Conservation (phyloP, 2,888 invertebrate genomes). For the Eudemis profundana region DNA sequence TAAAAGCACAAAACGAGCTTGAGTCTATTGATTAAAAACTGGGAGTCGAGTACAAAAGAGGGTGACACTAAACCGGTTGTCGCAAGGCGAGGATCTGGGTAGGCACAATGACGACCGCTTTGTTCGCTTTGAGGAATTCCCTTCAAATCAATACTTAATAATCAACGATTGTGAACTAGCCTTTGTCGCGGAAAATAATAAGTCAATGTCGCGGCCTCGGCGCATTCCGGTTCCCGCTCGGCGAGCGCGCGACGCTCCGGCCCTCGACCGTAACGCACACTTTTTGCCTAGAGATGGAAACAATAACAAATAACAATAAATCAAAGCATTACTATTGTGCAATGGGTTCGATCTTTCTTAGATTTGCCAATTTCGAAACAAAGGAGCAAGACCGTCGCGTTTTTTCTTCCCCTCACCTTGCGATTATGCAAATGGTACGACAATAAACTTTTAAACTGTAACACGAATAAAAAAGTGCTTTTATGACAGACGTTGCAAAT, state of each 20-base stretch:
- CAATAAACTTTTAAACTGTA: slow-evolving; percentile 81
- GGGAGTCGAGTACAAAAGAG: slow-evolving; percentile 62
- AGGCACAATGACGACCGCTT: slow-evolving; percentile 61
- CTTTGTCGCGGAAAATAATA: slow-evolving; percentile 71
- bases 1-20: slow-evolving; percentile 56
- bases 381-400: slow-evolving; percentile 73
- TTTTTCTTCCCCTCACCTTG: slow-evolving; percentile 77
- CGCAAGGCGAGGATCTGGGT: slow-evolving; percentile 63
- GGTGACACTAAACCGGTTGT: slow-evolving; percentile 71
- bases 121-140: slow-evolving; percentile 60
- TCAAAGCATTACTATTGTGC: slow-evolving; percentile 79
- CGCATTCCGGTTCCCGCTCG: slow-evolving; percentile 66
- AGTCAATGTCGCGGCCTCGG: slow-evolving; percentile 72
- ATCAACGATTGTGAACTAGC: slow-evolving; percentile 72
- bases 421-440: slow-evolving; percentile 81
- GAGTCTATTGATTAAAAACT: slow-evolving; percentile 58
- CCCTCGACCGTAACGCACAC: slow-evolving; percentile 66
- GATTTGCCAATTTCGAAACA: slow-evolving; percentile 73
- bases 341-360: slow-evolving; percentile 64
- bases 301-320: slow-evolving; percentile 73
- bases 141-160: slow-evolving; percentile 70
- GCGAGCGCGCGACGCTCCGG: slow-evolving; percentile 64
- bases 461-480: slow-evolving; percentile 71
- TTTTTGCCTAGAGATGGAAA: slow-evolving; percentile 63
- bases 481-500: slow-evolving; percentile 72